Percentiles rank a stretch among this genome's conserved stretches.
Evolutionary conservation across 2,888 invertebrate genomes (phyloP).

Genomic region (Heliconius hortense): DNA sequence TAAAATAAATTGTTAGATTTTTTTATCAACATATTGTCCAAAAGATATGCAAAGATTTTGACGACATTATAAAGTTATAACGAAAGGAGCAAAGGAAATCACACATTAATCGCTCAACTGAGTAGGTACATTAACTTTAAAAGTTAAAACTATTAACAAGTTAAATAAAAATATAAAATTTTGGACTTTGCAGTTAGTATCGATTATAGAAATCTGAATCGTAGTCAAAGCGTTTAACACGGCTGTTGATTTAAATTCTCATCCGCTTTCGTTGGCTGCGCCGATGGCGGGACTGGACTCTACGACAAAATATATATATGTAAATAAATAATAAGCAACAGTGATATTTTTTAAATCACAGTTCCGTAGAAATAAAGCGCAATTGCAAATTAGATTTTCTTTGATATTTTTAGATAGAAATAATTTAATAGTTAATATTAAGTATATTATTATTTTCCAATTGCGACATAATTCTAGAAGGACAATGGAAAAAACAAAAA

Average conservation of each 20-base stretch:
- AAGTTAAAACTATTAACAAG: conserved; percentile 51
- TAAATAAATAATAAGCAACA: not conserved
- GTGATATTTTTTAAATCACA: not conserved
- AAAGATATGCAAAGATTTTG: conserved; percentile 23
- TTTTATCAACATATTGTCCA: conserved; percentile 14
- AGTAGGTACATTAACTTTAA: conserved; percentile 55
- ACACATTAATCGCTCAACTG: conserved; percentile 49
- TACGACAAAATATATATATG: conserved; percentile 64
- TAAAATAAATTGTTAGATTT: not conserved
- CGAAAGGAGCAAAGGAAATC: conserved; percentile 25
- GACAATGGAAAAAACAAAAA: not conserved
- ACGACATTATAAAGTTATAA: not conserved
- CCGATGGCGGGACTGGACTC: conserved; percentile 86
- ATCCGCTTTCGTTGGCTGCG: conserved; percentile 85
- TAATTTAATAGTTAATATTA: not conserved
- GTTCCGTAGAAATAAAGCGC: conserved; percentile 16
- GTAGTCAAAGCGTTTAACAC: conserved; percentile 62
- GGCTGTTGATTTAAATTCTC: conserved; percentile 88
- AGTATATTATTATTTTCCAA: not conserved
- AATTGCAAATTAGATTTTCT: not conserved
- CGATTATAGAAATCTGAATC: conserved; percentile 47
- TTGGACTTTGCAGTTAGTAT: conserved; percentile 62
- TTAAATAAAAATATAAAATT: conserved; percentile 61
- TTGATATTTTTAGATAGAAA: not conserved
- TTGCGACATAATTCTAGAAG: conserved; percentile 14